Evolutionary conservation across 2,888 invertebrate genomes (phyloP), one percentile per base, ranked within the genome.

Genomic region (Lymantria monacha): DNA sequence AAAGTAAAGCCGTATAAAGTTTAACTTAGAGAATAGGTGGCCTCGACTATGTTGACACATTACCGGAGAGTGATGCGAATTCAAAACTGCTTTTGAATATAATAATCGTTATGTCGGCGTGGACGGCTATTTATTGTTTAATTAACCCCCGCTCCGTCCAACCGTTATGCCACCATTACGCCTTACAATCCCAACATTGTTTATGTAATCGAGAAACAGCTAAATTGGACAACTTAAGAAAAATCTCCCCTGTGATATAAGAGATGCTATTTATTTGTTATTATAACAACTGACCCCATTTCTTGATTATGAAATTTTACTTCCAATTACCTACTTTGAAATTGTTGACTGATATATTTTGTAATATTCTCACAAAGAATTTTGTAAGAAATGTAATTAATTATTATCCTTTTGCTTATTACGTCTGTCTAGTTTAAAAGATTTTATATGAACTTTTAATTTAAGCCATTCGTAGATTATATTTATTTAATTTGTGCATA

Each of bases 41-140:
- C 53, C 76, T 69, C 65, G 57, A 51, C 57, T 59, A 61, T 73
- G 81, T 82, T 89, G 90, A 90, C 88, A 89, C 88, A 88, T 87
- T 87, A 87, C 87, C 63, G 54, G 82, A 82, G 85, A 91, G 84
- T 89, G 90, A 90, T 90, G 89, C 83, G 87, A 90, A 89, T 90
- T 84, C 88, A 89, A 87, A 91, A 81, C 79, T 81, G 81, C 66
- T 81, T 87, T 86, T 85, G 83, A 88, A 87, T 85, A 88, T 85
- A 84, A 88, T 88, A 87, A 87, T 81, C 83, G 84, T 87, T 82
- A 81, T 70, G 70, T 66, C 59, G 55, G 50, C 55, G 48, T 48
- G 42, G 67, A 61, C 59, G 70, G 76, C 83, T 90, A 89, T 91
- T 91, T 90, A 91, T 91, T 82, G 89, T 88, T 90, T 89, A 90